A percentile compares a stretch with the other conserved stretches of the same genome.
phyloP scores from a whole-genome alignment of 2,888 invertebrate species.

The Phyto melanocephala region DNA sequence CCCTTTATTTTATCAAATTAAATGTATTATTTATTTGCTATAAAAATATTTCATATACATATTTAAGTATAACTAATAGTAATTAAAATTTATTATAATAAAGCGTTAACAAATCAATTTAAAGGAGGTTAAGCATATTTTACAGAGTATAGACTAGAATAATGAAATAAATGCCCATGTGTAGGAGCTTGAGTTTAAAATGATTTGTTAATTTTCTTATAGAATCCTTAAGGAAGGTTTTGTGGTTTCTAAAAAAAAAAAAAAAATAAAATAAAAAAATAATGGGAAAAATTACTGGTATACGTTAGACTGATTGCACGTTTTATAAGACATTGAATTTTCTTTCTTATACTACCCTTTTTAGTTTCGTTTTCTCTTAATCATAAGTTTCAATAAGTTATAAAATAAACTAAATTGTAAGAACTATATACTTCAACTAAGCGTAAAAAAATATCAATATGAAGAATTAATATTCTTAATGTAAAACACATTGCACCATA shows the following conservation, averaged over 20 bases:
- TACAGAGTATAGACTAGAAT: background rate
- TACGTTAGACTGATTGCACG: constrained; percentile 52
- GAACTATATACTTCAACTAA: background rate
- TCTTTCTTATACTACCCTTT: background rate
- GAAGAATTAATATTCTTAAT: too few relatives aligned
- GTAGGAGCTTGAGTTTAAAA: background rate
- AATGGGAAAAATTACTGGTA: constrained; percentile 40
- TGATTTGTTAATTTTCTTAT: background rate
- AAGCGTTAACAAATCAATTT: background rate
- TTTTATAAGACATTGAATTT: constrained; percentile 13
- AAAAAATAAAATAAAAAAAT: background rate
- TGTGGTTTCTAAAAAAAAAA: constrained; percentile 41
- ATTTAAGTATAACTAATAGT: background rate
- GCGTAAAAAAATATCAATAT: background rate
- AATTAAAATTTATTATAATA: background rate
- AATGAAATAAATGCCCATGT: background rate
- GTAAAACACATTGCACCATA: background rate
- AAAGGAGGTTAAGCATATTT: background rate
- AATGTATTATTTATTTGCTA: background rate
- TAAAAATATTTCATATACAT: background rate
- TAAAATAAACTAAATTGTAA: background rate
- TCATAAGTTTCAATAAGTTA: background rate
- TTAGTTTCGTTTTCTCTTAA: background rate
- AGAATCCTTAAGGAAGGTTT: constrained; percentile 15
- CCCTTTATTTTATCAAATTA: background rate